Conservation (phyloP, 1,140 invertebrate species). For the Luehdorfia chinensis region DNA sequence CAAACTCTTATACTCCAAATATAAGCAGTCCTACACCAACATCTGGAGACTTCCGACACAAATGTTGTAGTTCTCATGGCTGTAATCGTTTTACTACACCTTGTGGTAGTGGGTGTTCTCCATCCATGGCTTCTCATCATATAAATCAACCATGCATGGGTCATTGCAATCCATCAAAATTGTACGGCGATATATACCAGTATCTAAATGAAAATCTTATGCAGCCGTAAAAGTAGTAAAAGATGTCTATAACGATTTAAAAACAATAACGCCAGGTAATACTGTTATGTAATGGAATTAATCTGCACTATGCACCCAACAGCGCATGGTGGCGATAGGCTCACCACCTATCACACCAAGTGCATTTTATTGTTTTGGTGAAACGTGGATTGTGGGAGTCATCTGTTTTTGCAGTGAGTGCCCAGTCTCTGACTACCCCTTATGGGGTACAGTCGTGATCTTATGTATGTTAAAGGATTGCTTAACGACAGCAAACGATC, state of each 20-base stretch:
- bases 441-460: too few species aligned
- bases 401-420: too few species aligned
- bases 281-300: too few species aligned
- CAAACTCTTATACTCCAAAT: constrained; percentile 9
- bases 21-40: constrained; percentile 19
- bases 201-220: constrained; percentile 57
- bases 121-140: constrained; percentile 23
- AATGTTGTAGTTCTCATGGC: constrained; percentile 26
- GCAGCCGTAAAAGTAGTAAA: constrained; percentile 56
- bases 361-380: too few species aligned
- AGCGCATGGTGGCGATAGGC: too few species aligned
- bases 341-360: too few species aligned
- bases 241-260: constrained; percentile 64
- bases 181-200: constrained; percentile 55
- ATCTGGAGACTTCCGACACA: constrained; percentile 31
- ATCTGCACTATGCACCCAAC: too few species aligned
- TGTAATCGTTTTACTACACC: constrained; percentile 18
- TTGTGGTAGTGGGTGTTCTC: constrained; percentile 29
- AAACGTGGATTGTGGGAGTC: too few species aligned
- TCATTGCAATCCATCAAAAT: constrained; percentile 50
- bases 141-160: constrained; percentile 38
- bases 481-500: too few species aligned
- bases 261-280: constrained; percentile 49
- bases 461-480: too few species aligned
- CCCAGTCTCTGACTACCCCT: too few species aligned